phyloP scores from a whole-genome alignment of 2,888 invertebrate species.

The Suillia variegata region DNA sequence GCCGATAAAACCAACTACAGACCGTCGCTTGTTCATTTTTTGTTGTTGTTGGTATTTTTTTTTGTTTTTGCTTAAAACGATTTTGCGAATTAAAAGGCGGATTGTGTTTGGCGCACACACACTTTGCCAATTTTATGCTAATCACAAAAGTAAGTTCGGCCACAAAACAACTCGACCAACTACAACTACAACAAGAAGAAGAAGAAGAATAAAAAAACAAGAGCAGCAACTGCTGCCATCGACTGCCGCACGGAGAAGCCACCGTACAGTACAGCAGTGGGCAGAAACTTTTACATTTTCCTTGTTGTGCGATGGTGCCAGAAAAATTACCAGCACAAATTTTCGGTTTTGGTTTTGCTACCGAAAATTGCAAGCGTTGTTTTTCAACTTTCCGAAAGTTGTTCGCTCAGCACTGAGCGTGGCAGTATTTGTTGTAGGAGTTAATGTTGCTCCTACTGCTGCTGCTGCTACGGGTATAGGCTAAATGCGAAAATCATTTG shows the following conservation, averaged over 20 bases:
- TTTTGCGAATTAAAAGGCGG: conserved; percentile 4
- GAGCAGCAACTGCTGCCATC: background rate
- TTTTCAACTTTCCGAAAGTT: background rate
- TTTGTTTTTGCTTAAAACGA: background rate
- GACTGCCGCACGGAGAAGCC: too few species aligned
- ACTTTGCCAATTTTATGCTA: conserved; percentile 51
- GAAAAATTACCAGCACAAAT: background rate
- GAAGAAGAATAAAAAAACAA: background rate
- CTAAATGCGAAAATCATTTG: background rate
- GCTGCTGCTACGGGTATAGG: background rate
- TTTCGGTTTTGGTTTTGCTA: background rate
- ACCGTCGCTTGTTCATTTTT: background rate
- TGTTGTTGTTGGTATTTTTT: background rate
- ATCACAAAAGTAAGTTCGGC: conserved; percentile 33
- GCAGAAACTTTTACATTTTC: background rate
- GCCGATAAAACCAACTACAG: too few species aligned
- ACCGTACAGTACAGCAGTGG: too few species aligned
- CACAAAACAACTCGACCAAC: background rate
- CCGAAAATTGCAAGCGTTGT: background rate
- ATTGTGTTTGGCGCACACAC: conserved; percentile 20
- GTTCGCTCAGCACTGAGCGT: background rate
- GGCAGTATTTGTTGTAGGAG: background rate
- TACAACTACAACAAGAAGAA: background rate
- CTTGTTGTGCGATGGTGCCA: too few species aligned
- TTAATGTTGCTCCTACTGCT: background rate